phyloP scores from a whole-genome alignment of 2,797 vertebrate species.

The Nannoperca australis region DNA sequence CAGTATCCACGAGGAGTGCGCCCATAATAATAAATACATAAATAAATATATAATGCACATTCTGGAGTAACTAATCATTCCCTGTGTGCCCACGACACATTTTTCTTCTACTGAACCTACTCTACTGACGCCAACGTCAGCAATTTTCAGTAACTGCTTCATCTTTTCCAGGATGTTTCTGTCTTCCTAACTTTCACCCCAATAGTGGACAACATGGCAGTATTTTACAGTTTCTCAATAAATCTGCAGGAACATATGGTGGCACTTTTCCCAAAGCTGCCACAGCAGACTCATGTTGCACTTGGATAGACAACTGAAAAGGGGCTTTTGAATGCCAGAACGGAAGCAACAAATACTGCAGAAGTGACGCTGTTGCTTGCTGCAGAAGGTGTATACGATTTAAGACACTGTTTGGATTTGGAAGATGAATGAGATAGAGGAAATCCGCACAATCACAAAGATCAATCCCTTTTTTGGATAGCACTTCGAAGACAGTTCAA shows the following conservation, averaged over 20 bases:
- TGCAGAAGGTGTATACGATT: constrained; percentile 42
- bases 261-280: constrained; percentile 48
- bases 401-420: constrained; percentile 56
- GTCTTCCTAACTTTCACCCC: constrained; percentile 62
- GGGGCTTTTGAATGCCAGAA: constrained; percentile 24
- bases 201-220: constrained; percentile 58
- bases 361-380: constrained; percentile 18
- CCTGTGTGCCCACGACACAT: constrained; percentile 39
- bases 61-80: constrained; percentile 66
- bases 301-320: constrained; percentile 36
- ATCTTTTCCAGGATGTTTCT: constrained; percentile 59
- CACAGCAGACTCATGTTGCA: constrained; percentile 36
- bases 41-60: constrained; percentile 45
- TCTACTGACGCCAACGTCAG: constrained; percentile 58
- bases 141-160: constrained; percentile 73
- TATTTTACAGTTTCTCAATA: constrained; percentile 64
- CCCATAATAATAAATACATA: constrained; percentile 18
- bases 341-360: constrained; percentile 1
- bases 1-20: constrained; percentile 32
- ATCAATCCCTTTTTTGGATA: constrained; percentile 52
- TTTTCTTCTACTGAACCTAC: constrained; percentile 48
- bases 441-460: constrained; percentile 42
- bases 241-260: constrained; percentile 60
- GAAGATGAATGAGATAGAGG: constrained; percentile 39
- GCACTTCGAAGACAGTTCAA: constrained; percentile 46